Evolutionary conservation across 2,113 vertebrate species (phyloP), one percentile per base, ranked within the genome.

Genomic region (Baryphthengus martii): DNA sequence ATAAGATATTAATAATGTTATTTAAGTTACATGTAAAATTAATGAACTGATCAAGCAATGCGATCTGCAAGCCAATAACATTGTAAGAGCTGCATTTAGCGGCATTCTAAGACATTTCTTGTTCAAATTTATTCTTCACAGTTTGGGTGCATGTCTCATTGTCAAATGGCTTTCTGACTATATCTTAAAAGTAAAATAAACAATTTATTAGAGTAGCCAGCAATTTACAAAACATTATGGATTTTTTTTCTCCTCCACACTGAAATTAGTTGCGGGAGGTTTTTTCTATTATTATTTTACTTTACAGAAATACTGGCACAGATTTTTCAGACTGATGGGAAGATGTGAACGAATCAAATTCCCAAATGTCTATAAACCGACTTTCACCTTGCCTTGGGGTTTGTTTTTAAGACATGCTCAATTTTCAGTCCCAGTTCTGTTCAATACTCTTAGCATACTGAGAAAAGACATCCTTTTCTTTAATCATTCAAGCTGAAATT

Each of bases 361-460:
- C 87, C 78, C 81, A 79, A 91, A 88, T 20, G 81, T 82, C 83
- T 88, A 89, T 88, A 83, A 93, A 88, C 88, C 95, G 76, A 88
- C 86, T 97, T 96, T 78, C 80, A 74, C 73, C 85, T 85, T 89
- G 95, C 90, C 90, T 62, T 94, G 86, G 89, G 95, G 83, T 83
- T 94, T 94, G 65, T 91, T 90, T 85, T 80, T 82, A 92, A 93
- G 88, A 86, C 67, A 93, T 2, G 24, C 73, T 95, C 76, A 88
- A 84, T 96, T 97, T 95, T 93, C 90, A 85, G 83, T 72, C 79
- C 82, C 90, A 79, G 49, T 39, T 70, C 82, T 73, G 74, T 88
- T 94, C 81, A 83, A 94, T 96, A 92, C 67, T 90, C 58, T 82
- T 53, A 81, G 59, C 70, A 75, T 61, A 90, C 42, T 55, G 61